Conservation (phyloP, 2,113 vertebrate species). For the Hemibagrus wyckioides region DNA sequence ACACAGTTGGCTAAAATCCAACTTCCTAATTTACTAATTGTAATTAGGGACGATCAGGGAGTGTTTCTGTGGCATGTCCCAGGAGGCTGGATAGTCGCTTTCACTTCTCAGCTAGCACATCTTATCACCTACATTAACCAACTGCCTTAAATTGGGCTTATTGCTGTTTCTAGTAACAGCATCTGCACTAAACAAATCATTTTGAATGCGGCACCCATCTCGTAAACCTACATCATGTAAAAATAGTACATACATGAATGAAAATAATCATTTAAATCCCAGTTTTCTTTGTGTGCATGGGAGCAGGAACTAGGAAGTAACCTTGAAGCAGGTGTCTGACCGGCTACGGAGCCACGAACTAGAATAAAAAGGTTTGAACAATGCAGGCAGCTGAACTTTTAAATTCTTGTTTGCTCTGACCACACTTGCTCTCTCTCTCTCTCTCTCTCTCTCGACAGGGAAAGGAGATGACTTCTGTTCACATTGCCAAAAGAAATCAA, state of each 20-base stretch:
- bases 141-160: not conserved
- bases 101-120: slow-evolving; percentile 15
- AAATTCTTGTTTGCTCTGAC: slow-evolving; percentile 30
- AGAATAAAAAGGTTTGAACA: slow-evolving; percentile 43
- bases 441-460: slow-evolving; percentile 30
- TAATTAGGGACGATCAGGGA: slow-evolving; percentile 68
- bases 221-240: not conserved
- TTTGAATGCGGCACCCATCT: not conserved
- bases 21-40: slow-evolving; percentile 76
- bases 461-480: slow-evolving; percentile 47
- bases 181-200: not conserved
- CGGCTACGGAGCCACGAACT: not conserved
- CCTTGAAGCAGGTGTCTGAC: not conserved
- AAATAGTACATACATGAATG: not conserved
- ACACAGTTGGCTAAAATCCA: slow-evolving; percentile 71
- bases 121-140: slow-evolving; percentile 14
- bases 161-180: not conserved
- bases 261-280: not conserved
- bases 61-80: slow-evolving; percentile 50
- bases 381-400: slow-evolving; percentile 26
- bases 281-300: not conserved
- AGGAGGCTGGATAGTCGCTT: slow-evolving; percentile 33
- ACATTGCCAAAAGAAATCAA: slow-evolving; percentile 49
- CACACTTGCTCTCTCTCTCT: not conserved
- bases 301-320: too few relatives aligned